A percentile compares a stretch with the other conserved stretches of the same genome.
Evolutionary conservation across 2,113 vertebrate species (phyloP).

Genomic region (Gopherus evgoodei): DNA sequence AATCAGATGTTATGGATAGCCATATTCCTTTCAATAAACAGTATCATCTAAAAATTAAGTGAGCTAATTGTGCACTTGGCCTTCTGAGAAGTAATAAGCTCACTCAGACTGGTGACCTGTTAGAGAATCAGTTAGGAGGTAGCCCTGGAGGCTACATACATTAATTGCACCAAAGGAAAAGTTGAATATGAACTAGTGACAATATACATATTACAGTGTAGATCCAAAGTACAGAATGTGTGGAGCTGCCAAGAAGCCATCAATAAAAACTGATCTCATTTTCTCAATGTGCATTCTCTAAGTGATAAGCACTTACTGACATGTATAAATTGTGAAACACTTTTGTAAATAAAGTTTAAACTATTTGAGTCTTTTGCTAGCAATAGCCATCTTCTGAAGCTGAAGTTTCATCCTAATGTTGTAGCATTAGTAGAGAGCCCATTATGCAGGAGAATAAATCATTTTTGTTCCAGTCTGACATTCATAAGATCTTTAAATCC

Average conservation of each 20-base stretch:
- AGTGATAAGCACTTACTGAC: slow-evolving; percentile 2
- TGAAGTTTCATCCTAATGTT: not conserved
- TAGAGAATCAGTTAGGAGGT: not conserved
- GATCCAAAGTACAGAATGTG: not conserved
- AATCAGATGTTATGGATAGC: not conserved
- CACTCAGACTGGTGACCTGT: not conserved
- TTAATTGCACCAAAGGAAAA: not conserved
- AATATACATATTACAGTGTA: not conserved
- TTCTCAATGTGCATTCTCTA: slow-evolving; percentile 31
- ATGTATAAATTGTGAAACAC: not conserved
- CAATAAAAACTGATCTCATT: slow-evolving; percentile 17
- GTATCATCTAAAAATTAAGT: not conserved
- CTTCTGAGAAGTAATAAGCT: not conserved
- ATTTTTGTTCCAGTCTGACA: slow-evolving; percentile 37
- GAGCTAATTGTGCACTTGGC: not conserved
- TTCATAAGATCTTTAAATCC: slow-evolving; percentile 28
- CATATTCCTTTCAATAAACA: not conserved
- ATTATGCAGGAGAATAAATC: not conserved
- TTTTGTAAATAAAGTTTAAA: not conserved
- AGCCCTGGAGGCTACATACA: not conserved
- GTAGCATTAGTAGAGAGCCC: slow-evolving; percentile 10
- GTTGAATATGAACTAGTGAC: not conserved
- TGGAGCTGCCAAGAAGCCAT: slow-evolving; percentile 9
- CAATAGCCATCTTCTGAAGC: not conserved
- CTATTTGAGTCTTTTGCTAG: not conserved